These are phyloP conservation scores for Tenebrio molitor DNA, from an alignment of 1,140 invertebrate species.

Conservation along the genomic window DNA sequence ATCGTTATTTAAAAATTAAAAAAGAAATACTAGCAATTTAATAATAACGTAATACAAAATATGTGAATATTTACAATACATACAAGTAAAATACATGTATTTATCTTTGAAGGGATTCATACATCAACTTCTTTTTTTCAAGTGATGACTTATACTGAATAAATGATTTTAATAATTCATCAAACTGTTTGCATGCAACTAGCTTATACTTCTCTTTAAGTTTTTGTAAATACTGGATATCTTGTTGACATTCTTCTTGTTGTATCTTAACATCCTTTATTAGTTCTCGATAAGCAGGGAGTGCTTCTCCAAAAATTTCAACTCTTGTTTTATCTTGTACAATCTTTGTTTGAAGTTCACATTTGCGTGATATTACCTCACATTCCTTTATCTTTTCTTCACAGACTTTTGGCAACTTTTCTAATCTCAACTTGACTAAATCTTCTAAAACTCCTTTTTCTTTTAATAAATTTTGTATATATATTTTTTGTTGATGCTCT, in stretches of 20 bases:
- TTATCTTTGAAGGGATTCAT: conserved; percentile 32
- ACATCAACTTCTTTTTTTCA: conserved; percentile 57
- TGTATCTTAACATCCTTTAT: conserved; percentile 59
- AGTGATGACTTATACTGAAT: conserved; percentile 58
- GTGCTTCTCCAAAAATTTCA: conserved; percentile 60
- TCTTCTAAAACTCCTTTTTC: conserved; percentile 54
- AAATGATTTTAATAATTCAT: conserved; percentile 60
- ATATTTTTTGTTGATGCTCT: conserved; percentile 51
- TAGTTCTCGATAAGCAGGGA: conserved; percentile 57
- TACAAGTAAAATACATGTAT: no score
- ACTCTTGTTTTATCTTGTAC: conserved; percentile 50
- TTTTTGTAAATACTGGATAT: conserved; percentile 55
- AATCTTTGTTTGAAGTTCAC: conserved; percentile 53
- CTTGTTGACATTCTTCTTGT: conserved; percentile 53
- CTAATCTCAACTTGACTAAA: conserved; percentile 50
- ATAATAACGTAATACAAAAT: no score
- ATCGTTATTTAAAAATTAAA: no score
- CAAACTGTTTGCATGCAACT: conserved; percentile 59
- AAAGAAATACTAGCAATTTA: no score
- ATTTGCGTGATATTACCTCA: conserved; percentile 52
- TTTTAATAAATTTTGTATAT: conserved; percentile 50
- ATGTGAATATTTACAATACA: no score
- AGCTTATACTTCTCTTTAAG: conserved; percentile 58
- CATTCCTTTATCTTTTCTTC: conserved; percentile 52
- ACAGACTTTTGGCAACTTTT: conserved; percentile 48